These are phyloP conservation scores for Eupristina koningsbergeri DNA, from an alignment of 1,140 invertebrate genomes.

Conservation along the genomic window DNA sequence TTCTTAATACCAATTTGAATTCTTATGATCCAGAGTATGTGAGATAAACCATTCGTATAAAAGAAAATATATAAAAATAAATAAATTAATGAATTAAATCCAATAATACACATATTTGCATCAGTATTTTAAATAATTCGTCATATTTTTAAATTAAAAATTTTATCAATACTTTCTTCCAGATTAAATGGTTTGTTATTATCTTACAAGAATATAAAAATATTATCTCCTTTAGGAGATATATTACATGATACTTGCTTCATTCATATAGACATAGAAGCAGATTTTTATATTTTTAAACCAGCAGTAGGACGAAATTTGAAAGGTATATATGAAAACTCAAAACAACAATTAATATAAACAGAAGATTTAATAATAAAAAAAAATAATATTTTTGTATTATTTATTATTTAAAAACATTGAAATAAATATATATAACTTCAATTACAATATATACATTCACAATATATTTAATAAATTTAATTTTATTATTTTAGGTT, in stretches of 20 bases:
- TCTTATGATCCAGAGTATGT: conserved; percentile 75
- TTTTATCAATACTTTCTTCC: conserved; percentile 34
- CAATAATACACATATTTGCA: no score
- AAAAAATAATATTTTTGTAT: no score
- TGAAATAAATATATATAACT: no score
- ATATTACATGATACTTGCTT: conserved; percentile 75
- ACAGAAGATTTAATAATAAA: no score
- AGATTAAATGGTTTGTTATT: conserved; percentile 77
- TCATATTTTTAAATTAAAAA: neutral
- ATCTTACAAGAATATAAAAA: conserved; percentile 77
- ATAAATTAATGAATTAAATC: no score
- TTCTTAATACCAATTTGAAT: conserved; percentile 73
- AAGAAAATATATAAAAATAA: no score
- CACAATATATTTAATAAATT: neutral
- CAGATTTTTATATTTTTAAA: conserved; percentile 78
- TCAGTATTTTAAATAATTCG: no score
- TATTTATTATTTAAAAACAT: no score
- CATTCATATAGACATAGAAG: conserved; percentile 77
- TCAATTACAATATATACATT: no score
- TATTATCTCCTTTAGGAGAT: conserved; percentile 73
- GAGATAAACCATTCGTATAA: neutral
- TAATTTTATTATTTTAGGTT: conserved; percentile 66
- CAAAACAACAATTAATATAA: no score
- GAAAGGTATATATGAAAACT: no score
- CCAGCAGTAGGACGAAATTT: conserved; percentile 70